Conservation (phyloP, 2,113 vertebrate species). For the Ciconia boyciana region DNA sequence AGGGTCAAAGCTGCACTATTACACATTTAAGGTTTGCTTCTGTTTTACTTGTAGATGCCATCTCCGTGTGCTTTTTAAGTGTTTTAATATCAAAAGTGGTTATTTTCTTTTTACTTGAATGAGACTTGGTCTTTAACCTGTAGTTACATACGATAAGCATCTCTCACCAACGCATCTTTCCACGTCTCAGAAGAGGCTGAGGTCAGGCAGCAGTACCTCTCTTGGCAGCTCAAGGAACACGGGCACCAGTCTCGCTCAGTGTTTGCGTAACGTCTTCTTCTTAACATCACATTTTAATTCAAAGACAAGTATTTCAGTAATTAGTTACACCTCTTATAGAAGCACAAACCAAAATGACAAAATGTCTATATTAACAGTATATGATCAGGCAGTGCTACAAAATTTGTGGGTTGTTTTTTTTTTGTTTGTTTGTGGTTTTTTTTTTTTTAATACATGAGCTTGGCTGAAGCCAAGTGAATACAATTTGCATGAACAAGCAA, state of each 20-base stretch:
- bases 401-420: neutral
- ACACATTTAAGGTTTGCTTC: neutral
- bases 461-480: neutral
- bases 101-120: neutral
- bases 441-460: neutral
- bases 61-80: rapidly evolving
- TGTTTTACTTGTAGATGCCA: neutral
- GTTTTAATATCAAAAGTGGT: neutral
- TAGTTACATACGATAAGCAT: neutral
- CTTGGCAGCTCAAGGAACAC: neutral
- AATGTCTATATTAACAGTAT: neutral
- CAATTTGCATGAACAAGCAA: neutral
- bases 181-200: neutral
- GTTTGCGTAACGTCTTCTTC: neutral
- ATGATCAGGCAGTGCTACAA: neutral
- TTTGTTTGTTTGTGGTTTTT: neutral
- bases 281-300: neutral
- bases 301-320: neutral
- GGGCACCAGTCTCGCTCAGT: neutral
- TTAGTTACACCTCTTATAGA: neutral
- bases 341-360: neutral
- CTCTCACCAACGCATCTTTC: neutral
- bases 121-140: neutral
- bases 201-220: neutral
- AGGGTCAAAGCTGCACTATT: neutral